Conservation (phyloP, 2,797 vertebrate genomes). For the Danio jaintianensis region DNA sequence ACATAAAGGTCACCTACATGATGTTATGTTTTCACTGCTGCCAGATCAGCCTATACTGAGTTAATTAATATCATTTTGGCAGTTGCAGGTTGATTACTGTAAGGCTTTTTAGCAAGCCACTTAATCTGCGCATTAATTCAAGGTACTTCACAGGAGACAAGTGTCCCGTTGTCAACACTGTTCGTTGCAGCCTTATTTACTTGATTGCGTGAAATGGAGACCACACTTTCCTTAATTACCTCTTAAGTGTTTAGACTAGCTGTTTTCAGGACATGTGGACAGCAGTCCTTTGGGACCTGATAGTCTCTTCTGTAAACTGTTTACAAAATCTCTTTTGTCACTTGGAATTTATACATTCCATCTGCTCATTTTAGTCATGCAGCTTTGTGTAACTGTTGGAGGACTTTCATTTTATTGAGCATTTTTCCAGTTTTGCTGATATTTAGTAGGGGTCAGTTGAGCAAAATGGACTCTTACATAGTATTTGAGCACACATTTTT, state of each 20-base stretch:
- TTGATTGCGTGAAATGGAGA: constrained; percentile 43
- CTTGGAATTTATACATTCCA: constrained; percentile 17
- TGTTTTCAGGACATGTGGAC: constrained; percentile 19
- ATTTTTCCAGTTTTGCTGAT: constrained; percentile 22
- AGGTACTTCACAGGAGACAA: constrained; percentile 2
- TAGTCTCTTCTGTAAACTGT: constrained; percentile 13
- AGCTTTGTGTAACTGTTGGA: not conserved
- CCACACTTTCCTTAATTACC: constrained; percentile 20
- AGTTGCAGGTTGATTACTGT: constrained; percentile 16
- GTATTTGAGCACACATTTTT: too few species aligned
- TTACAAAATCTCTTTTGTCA: not conserved
- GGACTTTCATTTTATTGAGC: not conserved
- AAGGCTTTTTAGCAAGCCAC: constrained; percentile 28
- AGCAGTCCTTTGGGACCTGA: not conserved
- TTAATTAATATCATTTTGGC: constrained; percentile 4
- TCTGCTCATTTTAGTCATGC: constrained; percentile 22
- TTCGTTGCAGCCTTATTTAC: constrained; percentile 34
- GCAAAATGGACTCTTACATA: too few species aligned
- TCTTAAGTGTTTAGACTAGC: constrained; percentile 23
- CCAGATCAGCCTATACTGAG: not conserved
- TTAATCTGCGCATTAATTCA: constrained; percentile 22
- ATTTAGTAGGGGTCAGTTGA: not conserved
- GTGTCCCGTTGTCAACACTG: constrained; percentile 16
- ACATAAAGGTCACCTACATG: constrained; percentile 29
- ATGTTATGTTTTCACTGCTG: constrained; percentile 11